Evolutionary conservation across 2,888 invertebrate genomes (phyloP).

Genomic region (Eupithecia vulgata): DNA sequence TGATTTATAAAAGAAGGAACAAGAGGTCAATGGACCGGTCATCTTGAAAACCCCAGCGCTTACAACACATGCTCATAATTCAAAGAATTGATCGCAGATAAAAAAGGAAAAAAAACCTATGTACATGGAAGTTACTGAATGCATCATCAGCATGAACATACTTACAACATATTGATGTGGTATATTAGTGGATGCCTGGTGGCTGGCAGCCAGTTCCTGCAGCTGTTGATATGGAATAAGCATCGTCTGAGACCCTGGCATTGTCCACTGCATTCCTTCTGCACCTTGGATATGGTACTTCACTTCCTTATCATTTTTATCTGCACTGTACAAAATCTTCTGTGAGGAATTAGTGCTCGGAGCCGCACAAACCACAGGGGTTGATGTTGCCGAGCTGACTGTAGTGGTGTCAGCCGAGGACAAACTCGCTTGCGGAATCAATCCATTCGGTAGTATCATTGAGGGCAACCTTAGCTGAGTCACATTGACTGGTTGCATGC

Average conservation of each 20-base stretch:
- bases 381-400: conserved; percentile 73
- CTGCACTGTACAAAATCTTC: conserved; percentile 76
- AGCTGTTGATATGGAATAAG: conserved; percentile 78
- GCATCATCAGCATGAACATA: conserved; percentile 38
- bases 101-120: too few species aligned
- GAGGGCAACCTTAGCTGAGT: conserved; percentile 75
- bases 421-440: conserved; percentile 74
- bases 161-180: conserved; percentile 80
- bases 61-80: too few species aligned
- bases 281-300: conserved; percentile 78
- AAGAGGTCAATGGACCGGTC: too few species aligned
- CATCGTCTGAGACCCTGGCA: conserved; percentile 80
- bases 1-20: too few species aligned
- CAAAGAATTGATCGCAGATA: too few species aligned
- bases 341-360: conserved; percentile 75
- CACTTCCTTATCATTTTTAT: conserved; percentile 77
- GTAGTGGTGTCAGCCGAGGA: conserved; percentile 73
- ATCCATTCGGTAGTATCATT: conserved; percentile 76
- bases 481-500: conserved; percentile 78
- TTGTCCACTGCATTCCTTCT: conserved; percentile 76
- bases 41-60: too few species aligned
- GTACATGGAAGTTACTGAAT: not conserved
- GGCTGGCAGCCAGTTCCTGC: conserved; percentile 71
- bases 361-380: conserved; percentile 79
- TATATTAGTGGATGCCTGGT: conserved; percentile 67